Percentiles rank a stretch among this genome's conserved stretches.
Evolutionary conservation across 2,113 vertebrate genomes (phyloP).

Genomic region (Ariopsis seemanni): DNA sequence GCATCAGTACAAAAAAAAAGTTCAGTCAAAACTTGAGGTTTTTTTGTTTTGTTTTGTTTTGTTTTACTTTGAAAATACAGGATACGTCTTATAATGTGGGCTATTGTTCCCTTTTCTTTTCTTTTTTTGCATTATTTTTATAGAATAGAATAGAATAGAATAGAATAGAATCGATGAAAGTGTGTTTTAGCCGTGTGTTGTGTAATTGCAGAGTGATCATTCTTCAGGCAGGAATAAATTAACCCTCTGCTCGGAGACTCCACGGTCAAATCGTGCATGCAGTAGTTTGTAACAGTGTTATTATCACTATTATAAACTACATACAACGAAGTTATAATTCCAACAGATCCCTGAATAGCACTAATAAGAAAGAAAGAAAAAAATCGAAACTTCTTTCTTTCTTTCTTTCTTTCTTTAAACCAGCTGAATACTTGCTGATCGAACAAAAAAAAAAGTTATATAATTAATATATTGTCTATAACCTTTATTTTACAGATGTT

Average conservation of each 20-base stretch:
- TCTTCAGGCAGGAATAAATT: background rate
- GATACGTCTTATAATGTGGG: background rate
- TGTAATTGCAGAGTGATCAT: background rate
- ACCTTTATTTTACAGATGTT: too few species aligned
- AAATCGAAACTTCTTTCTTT: too few species aligned
- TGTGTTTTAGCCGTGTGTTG: background rate
- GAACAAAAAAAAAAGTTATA: background rate
- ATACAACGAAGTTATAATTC: background rate
- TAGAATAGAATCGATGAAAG: background rate
- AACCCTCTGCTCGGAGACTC: background rate
- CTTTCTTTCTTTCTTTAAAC: too few species aligned
- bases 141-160: conserved; percentile 26
- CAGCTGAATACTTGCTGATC: background rate
- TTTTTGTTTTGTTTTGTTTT: background rate
- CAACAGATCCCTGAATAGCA: background rate
- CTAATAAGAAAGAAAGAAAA: background rate
- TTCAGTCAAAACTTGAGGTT: too few species aligned
- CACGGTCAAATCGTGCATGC: background rate
- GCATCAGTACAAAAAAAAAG: background rate
- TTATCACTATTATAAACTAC: background rate
- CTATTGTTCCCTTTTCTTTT: background rate
- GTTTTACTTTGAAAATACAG: background rate
- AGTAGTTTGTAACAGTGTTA: background rate
- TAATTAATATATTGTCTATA: background rate
- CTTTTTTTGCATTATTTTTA: background rate